Conservation (phyloP, 1,140 invertebrate genomes). For the Drosophila tsacasi region DNA sequence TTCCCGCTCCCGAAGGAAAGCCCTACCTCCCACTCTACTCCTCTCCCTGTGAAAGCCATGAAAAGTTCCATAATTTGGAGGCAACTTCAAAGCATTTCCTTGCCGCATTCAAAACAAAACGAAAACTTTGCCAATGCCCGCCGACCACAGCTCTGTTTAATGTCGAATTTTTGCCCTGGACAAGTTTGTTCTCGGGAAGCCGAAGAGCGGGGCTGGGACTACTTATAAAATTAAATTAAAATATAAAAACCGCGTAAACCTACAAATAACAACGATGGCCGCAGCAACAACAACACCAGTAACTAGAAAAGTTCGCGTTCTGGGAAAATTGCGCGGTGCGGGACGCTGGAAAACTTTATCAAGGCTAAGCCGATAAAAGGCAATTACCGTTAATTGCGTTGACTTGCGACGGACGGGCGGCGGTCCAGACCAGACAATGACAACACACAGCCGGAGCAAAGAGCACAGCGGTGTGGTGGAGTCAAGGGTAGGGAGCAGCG, state of each 20-base stretch:
- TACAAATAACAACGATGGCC: constrained; percentile 66
- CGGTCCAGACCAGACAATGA: constrained; percentile 57
- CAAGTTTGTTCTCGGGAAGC: constrained; percentile 44
- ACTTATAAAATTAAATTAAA: constrained; percentile 83
- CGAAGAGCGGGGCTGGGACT: constrained; percentile 21
- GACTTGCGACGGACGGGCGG: constrained; percentile 59
- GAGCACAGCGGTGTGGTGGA: constrained; percentile 5
- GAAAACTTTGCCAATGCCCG: constrained; percentile 52
- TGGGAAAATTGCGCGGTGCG: neutral
- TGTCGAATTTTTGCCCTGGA: constrained; percentile 71
- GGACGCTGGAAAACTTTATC: constrained; percentile 68
- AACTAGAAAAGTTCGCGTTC: constrained; percentile 29
- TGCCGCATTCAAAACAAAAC: constrained; percentile 50
- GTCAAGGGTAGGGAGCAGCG: neutral
- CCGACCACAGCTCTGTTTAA: constrained; percentile 60
- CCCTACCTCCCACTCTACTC: neutral
- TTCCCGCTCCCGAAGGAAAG: constrained; percentile 1
- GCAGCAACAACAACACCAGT: constrained; percentile 40
- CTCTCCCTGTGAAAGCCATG: constrained; percentile 26
- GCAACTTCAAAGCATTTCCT: constrained; percentile 72
- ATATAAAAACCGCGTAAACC: constrained; percentile 82
- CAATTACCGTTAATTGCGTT: constrained; percentile 83
- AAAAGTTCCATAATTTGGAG: constrained; percentile 61
- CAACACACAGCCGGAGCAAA: constrained; percentile 51
- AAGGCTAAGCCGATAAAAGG: constrained; percentile 83